These are phyloP conservation scores for Ceratosolen fusciceps DNA, from an alignment of 1,140 invertebrate genomes.

Conservation along the genomic window DNA sequence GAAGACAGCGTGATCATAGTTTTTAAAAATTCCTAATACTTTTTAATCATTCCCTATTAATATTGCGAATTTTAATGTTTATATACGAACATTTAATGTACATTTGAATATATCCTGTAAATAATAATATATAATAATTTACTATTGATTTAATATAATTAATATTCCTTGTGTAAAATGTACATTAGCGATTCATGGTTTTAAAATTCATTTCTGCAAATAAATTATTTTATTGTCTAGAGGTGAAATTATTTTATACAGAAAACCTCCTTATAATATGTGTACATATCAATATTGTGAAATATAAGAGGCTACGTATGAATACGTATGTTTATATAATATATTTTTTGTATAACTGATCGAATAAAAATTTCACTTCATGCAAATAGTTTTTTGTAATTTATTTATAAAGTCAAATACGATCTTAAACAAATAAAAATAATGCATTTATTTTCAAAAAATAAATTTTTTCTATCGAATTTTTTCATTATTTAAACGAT, in stretches of 20 bases:
- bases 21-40: too few relatives aligned
- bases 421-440: neutral
- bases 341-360: neutral
- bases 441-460: neutral
- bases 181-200: too few relatives aligned
- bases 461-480: slow-evolving; percentile 10
- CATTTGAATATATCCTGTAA: too few relatives aligned
- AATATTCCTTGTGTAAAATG: too few relatives aligned
- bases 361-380: neutral
- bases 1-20: too few relatives aligned
- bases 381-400: neutral
- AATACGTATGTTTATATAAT: neutral
- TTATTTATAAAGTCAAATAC: neutral
- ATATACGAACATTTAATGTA: too few relatives aligned
- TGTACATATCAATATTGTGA: slow-evolving; percentile 4
- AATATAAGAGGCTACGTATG: neutral
- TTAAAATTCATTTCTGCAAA: too few relatives aligned
- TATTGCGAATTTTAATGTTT: too few relatives aligned
- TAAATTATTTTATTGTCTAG: neutral
- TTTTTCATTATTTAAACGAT: neutral
- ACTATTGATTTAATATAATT: too few relatives aligned
- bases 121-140: too few relatives aligned
- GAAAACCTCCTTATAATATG: neutral
- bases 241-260: neutral
- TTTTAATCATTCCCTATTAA: too few relatives aligned